Evolutionary conservation across 2,113 vertebrate genomes (phyloP).

Genomic region (Callipepla squamata): DNA sequence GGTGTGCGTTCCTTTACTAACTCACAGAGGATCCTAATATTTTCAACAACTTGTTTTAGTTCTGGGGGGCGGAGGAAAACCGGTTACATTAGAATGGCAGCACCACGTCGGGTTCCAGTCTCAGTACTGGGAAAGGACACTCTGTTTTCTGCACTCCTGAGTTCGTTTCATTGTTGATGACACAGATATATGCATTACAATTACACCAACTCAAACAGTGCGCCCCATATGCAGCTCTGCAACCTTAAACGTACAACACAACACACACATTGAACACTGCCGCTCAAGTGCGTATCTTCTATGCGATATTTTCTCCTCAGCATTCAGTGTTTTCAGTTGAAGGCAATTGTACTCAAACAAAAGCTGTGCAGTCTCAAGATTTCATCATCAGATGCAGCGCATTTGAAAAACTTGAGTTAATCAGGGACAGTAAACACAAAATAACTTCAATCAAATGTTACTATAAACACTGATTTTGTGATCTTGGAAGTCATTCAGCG

Average conservation of each 20-base stretch:
- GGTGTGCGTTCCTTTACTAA: rapidly evolving
- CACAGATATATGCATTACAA: background rate
- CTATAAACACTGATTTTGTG: background rate
- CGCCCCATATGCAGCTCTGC: background rate
- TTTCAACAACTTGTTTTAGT: background rate
- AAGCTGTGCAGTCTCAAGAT: background rate
- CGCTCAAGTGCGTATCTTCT: background rate
- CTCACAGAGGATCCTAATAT: background rate
- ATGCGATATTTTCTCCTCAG: background rate
- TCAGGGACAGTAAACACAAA: background rate
- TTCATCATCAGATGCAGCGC: background rate
- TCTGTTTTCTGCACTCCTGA: background rate
- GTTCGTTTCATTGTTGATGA: background rate
- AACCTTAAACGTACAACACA: background rate
- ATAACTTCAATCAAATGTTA: background rate
- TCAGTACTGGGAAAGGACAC: background rate
- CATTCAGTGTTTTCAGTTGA: background rate
- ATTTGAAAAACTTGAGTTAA: background rate
- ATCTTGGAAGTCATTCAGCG: background rate
- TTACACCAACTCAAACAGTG: background rate
- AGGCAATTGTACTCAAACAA: background rate
- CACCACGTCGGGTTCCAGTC: background rate
- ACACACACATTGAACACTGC: background rate
- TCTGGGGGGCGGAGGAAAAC: background rate
- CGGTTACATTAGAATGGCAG: rapidly evolving